phyloP scores from a whole-genome alignment of 2,888 invertebrate species.

The Heteropelma amictum region DNA sequence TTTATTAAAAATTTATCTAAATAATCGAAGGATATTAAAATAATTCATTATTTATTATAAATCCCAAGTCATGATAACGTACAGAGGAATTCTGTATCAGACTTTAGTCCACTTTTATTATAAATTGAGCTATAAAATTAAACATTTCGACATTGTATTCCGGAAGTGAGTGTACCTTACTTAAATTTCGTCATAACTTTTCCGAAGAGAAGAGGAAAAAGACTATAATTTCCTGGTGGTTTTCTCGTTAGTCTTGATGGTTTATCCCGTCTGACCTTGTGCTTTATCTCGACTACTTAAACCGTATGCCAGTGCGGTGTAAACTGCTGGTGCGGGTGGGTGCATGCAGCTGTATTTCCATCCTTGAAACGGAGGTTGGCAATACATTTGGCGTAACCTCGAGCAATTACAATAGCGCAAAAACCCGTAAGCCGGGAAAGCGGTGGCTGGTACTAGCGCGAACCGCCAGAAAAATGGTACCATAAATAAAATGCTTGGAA shows the following conservation, averaged over 20 bases:
- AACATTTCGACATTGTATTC: constrained; percentile 1
- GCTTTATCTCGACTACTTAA: constrained; percentile 56
- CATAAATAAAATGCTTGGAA: constrained; percentile 57
- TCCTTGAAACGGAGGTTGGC: constrained; percentile 36
- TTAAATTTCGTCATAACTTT: constrained; percentile 34
- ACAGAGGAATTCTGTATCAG: no score
- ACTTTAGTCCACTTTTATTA: no score
- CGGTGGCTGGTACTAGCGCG: constrained; percentile 28
- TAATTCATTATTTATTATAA: no score
- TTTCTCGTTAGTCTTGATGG: constrained; percentile 47
- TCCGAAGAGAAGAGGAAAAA: not conserved
- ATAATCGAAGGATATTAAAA: no score
- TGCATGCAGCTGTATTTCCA: constrained; percentile 44
- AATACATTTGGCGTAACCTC: constrained; percentile 56
- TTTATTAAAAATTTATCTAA: not conserved
- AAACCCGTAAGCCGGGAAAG: constrained; percentile 37
- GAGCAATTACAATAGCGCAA: constrained; percentile 58
- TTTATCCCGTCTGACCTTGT: constrained; percentile 45
- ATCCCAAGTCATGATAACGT: not conserved
- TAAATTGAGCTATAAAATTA: not conserved
- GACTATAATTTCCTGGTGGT: constrained; percentile 12
- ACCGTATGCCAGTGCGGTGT: constrained; percentile 20
- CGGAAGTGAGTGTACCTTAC: not conserved
- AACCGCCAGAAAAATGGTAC: constrained; percentile 54
- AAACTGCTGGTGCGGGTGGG: constrained; percentile 12